Evolutionary conservation across 2,113 vertebrate species (phyloP), one percentile per base, ranked within the genome.

Genomic region (Atherinomorus stipes): DNA sequence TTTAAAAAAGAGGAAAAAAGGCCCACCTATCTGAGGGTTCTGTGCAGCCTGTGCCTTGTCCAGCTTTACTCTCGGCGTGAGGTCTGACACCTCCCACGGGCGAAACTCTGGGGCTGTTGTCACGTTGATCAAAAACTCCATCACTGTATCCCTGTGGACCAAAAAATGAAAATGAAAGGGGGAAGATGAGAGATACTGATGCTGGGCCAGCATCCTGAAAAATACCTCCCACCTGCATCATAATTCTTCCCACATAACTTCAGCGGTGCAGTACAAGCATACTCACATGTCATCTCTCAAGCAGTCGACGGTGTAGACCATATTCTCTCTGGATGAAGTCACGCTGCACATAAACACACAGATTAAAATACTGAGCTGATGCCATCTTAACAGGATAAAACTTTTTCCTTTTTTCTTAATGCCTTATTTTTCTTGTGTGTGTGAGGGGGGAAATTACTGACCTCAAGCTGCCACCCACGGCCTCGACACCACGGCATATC

Each of bases 51-150:
- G 51, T 21, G 91, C 91, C 78, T 95, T 98, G 91, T 99, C 98
- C 74, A 93, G 1, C 81, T 90, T 95, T 3, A 99, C 51, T 56
- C 84, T 90, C 31, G 94, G 58, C 11, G 93, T 93, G 74, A 97
- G 93, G 1, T 93, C 95, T 42, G 93, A 83, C 53, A 99, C 95
- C 87, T 99, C 98, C 98, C 98, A 99, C 0, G 81, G 84, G 21
- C 97, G 94, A 75, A 99, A 99, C 87, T 99, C 98, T 3, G 94
- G 95, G 7, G 98, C 96, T 15, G 97, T 97, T 23, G 98, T 97
- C 78, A 99, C 97, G 15, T 99, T 99, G 81, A 99, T 98, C 80
- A 99, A 93, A 91, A 96, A 97, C 86, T 99, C 98, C 97, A 99
- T 98, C 44, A 99, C 95, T 2, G 96, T 97, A 62, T 98, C 98